Conservation (phyloP, 2,113 vertebrate genomes). For the Dipodomys stephensi region DNA sequence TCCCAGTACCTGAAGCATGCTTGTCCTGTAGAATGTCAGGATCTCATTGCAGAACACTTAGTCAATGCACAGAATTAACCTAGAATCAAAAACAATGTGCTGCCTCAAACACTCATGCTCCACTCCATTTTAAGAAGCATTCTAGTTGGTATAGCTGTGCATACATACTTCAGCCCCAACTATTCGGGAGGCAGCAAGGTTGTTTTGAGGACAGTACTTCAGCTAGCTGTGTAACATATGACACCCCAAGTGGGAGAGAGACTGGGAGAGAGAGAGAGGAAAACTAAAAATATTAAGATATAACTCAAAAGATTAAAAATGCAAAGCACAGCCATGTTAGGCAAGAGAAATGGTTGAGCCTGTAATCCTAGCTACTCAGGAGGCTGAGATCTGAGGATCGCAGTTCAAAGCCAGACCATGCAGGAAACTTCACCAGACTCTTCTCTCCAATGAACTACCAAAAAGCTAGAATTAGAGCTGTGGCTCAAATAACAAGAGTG, state of each 20-base stretch:
- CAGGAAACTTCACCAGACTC: too few relatives aligned
- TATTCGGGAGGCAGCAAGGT: not conserved
- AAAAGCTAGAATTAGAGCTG: too few relatives aligned
- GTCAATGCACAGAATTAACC: not conserved
- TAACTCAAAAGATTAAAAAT: slow-evolving; percentile 9
- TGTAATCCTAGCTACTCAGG: too few relatives aligned
- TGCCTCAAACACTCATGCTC: not conserved
- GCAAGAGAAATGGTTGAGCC: not conserved
- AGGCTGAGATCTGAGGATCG: too few relatives aligned
- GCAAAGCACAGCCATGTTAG: not conserved
- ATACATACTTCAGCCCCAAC: not conserved
- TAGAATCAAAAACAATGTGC: not conserved
- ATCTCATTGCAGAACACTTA: not conserved
- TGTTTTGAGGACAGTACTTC: too few relatives aligned
- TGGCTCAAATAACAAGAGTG: too few relatives aligned
- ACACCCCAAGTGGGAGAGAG: too few relatives aligned
- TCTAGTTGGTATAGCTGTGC: not conserved
- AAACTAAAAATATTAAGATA: slow-evolving; percentile 20
- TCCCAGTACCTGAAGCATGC: not conserved
- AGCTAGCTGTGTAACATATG: too few relatives aligned
- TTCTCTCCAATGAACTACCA: too few relatives aligned
- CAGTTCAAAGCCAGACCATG: too few relatives aligned
- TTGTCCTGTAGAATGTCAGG: not conserved
- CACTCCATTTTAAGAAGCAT: not conserved
- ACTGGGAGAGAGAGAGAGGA: too few relatives aligned